Evolutionary conservation across 2,797 vertebrate species (phyloP).

Genomic region (Chaetodon trifasciatus): DNA sequence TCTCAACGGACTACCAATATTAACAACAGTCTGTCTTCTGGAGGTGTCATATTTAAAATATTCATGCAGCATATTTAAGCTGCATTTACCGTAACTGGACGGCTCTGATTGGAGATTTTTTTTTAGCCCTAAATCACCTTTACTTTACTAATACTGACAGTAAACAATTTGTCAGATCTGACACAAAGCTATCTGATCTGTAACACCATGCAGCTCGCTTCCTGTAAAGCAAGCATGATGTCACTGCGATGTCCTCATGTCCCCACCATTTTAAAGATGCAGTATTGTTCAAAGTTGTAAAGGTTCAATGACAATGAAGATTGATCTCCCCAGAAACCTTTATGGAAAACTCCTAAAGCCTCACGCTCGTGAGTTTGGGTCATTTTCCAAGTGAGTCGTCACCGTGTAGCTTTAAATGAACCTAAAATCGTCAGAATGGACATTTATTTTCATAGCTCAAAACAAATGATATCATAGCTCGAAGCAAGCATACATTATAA

Average conservation of each 20-base stretch:
- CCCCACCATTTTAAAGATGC: conserved; percentile 91
- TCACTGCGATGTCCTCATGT: conserved; percentile 77
- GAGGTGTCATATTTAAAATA: conserved; percentile 30
- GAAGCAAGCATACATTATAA: background rate
- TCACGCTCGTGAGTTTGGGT: conserved; percentile 2
- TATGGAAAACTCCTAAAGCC: conserved; percentile 43
- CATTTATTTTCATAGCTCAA: conserved; percentile 2
- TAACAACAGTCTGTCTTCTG: conserved; percentile 38
- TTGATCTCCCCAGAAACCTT: conserved; percentile 85
- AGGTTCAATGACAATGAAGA: conserved; percentile 80
- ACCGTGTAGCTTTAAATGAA: conserved; percentile 11
- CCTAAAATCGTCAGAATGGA: background rate
- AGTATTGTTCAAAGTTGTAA: conserved; percentile 85
- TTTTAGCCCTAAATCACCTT: conserved; percentile 21
- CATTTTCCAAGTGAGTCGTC: background rate
- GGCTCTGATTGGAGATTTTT: conserved; percentile 30
- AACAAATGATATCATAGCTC: background rate
- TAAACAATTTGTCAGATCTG: conserved; percentile 30
- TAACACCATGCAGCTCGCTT: conserved; percentile 75
- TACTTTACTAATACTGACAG: conserved; percentile 20
- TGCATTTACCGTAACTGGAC: conserved; percentile 21
- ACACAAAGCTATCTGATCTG: conserved; percentile 62
- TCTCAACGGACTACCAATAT: conserved; percentile 20
- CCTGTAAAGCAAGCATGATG: conserved; percentile 80
- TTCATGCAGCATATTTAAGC: conserved; percentile 51